These are phyloP conservation scores for Nyctibius grandis DNA, from an alignment of 2,797 vertebrate genomes.

Conservation along the genomic window DNA sequence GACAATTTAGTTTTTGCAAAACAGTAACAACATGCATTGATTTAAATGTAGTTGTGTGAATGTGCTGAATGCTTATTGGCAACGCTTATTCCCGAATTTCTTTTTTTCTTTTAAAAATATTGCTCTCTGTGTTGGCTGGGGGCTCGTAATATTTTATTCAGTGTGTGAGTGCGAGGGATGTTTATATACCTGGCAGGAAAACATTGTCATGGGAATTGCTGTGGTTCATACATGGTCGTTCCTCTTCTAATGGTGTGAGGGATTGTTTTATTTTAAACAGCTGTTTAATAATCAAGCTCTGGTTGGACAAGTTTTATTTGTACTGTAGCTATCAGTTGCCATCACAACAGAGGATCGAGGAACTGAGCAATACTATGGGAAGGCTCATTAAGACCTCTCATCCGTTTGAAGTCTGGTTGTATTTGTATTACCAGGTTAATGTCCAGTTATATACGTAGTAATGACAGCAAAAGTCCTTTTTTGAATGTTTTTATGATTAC, in stretches of 20 bases:
- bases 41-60: background rate
- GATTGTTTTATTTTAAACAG: background rate
- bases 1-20: background rate
- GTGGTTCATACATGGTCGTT: background rate
- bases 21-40: too few species aligned
- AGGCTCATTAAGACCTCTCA: background rate
- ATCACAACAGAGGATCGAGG: background rate
- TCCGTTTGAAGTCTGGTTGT: background rate
- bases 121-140: background rate
- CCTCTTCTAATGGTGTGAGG: background rate
- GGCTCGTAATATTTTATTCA: background rate
- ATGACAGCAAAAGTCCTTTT: background rate
- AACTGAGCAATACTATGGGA: background rate
- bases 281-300: background rate
- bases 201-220: background rate
- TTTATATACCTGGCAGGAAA: constrained; percentile 33
- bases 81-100: background rate
- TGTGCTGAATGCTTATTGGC: background rate
- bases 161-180: background rate
- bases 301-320: background rate
- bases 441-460: background rate
- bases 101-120: background rate
- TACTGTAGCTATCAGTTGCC: rapidly evolving
- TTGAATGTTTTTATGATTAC: background rate
- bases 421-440: background rate